Conservation (phyloP, 2,113 vertebrate genomes). For the Hyla sarda region DNA sequence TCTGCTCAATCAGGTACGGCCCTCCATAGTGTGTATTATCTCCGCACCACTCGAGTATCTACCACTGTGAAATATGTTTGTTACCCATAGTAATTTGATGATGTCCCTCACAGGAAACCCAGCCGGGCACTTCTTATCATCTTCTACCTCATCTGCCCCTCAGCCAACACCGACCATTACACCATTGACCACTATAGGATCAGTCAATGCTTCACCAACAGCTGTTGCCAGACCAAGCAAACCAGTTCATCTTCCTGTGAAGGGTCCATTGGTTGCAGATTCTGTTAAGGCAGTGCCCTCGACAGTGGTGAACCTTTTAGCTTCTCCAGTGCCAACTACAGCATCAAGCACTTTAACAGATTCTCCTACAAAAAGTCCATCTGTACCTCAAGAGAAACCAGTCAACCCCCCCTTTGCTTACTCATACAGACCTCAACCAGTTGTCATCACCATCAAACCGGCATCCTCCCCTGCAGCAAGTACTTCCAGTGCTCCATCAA, state of each 20-base stretch:
- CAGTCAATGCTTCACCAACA: neutral
- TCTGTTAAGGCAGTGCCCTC: neutral
- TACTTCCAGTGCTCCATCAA: neutral
- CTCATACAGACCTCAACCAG: neutral
- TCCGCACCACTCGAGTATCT: too few relatives aligned
- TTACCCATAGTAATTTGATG: too few relatives aligned
- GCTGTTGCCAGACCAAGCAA: neutral
- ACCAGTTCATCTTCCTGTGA: neutral
- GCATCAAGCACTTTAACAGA: too few relatives aligned
- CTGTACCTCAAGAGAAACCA: too few relatives aligned
- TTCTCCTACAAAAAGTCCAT: too few relatives aligned
- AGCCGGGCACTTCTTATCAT: too few relatives aligned
- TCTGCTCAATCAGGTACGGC: too few relatives aligned
- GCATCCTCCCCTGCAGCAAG: neutral
- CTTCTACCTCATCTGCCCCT: neutral
- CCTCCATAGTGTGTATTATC: too few relatives aligned
- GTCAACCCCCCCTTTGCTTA: neutral
- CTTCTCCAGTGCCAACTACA: too few relatives aligned
- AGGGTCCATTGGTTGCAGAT: neutral
- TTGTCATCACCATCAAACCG: slow-evolving; percentile 44
- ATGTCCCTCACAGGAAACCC: too few relatives aligned
- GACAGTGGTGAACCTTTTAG: too few relatives aligned
- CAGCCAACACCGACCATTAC: neutral
- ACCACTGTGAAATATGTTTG: too few relatives aligned
- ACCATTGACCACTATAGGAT: neutral